phyloP scores from a whole-genome alignment of 2,113 vertebrate genomes.

The Eublepharis macularius region DNA sequence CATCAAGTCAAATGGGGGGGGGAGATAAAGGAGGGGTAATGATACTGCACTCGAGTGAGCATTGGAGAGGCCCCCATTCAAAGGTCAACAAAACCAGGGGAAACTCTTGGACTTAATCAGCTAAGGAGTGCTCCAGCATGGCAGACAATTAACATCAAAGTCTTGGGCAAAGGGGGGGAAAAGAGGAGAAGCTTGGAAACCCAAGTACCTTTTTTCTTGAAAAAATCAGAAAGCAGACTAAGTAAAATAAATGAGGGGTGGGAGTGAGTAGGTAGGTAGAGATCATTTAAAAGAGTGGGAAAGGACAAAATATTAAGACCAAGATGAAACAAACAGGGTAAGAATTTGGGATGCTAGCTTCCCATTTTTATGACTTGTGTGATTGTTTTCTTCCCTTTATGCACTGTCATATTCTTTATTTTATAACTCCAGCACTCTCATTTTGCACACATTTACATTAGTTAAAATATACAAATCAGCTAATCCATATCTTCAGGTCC shows the following conservation, averaged over 20 bases:
- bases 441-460: not conserved
- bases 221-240: constrained; percentile 31
- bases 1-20: constrained; percentile 66
- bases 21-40: constrained; percentile 67
- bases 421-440: not conserved
- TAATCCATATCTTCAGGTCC: not conserved
- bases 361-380: not conserved
- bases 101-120: constrained; percentile 78
- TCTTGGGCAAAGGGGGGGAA: constrained; percentile 42
- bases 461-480: not conserved
- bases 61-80: constrained; percentile 82
- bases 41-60: constrained; percentile 80
- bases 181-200: constrained; percentile 52
- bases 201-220: constrained; percentile 40
- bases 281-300: fast-evolving
- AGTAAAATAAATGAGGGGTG: constrained; percentile 5
- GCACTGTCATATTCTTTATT: not conserved
- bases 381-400: not conserved
- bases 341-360: not conserved
- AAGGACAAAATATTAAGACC: not conserved
- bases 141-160: constrained; percentile 77
- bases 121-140: constrained; percentile 68
- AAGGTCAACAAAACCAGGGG: constrained; percentile 77
- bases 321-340: fast-evolving
- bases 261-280: not conserved